Evolutionary conservation across 2,797 vertebrate species (phyloP).

Genomic region (Tenualosa thibaudeaui): DNA sequence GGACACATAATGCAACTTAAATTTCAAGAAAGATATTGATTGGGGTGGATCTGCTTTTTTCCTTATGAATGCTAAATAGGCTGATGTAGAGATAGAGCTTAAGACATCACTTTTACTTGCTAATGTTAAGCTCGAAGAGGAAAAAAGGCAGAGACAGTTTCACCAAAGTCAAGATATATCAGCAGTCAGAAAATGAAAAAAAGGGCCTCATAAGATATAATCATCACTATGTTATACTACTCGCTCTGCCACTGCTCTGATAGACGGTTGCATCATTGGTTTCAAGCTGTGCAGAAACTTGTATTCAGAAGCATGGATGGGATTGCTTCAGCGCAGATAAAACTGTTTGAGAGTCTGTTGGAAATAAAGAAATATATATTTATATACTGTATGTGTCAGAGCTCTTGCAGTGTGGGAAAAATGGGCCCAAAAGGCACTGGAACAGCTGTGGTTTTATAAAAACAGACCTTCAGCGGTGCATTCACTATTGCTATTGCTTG

Average conservation of each 20-base stretch:
- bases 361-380: not conserved
- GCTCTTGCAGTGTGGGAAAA: conserved; percentile 13
- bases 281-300: conserved; percentile 22
- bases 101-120: conserved; percentile 79
- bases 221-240: not conserved
- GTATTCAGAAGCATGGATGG: not conserved
- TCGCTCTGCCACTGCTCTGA: not conserved
- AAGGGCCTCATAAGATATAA: conserved; percentile 8
- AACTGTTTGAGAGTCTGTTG: not conserved
- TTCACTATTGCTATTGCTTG: conserved; percentile 1
- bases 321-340: conserved; percentile 20
- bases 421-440: not conserved
- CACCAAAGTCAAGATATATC: conserved; percentile 24
- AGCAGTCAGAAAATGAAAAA: conserved; percentile 22
- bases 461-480: conserved; percentile 6
- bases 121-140: conserved; percentile 60
- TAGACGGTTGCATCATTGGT: conserved; percentile 18
- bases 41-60: conserved; percentile 79
- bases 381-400: not conserved
- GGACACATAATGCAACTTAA: conserved; percentile 84
- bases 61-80: conserved; percentile 86
- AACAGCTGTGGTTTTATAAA: conserved; percentile 22
- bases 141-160: conserved; percentile 12
- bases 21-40: conserved; percentile 85
- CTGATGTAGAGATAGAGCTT: conserved; percentile 77